Conservation (phyloP, 2,888 invertebrate genomes). For the Neocrepidodera transversa region DNA sequence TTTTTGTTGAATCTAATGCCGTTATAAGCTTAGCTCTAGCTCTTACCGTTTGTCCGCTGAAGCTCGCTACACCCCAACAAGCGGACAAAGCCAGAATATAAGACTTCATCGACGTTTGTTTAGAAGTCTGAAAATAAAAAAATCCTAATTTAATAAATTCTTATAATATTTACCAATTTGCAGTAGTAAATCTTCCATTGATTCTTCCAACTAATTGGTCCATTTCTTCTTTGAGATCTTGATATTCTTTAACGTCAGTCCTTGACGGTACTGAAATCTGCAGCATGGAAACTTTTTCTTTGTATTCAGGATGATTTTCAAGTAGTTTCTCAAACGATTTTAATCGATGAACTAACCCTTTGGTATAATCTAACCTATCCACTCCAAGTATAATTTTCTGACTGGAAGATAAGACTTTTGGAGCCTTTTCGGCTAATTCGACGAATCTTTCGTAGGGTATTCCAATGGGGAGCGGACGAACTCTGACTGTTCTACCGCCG, state of each 20-base stretch:
- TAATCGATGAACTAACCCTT: slow-evolving; percentile 84
- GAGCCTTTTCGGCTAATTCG: slow-evolving; percentile 75
- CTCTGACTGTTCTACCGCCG: slow-evolving; percentile 83
- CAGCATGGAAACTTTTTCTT: slow-evolving; percentile 80
- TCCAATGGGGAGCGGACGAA: slow-evolving; percentile 86
- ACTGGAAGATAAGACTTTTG: slow-evolving; percentile 70
- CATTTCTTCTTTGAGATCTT: slow-evolving; percentile 88
- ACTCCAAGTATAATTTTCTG: slow-evolving; percentile 87
- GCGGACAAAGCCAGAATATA: too few species aligned
- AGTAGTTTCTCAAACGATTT: slow-evolving; percentile 83
- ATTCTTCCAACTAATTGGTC: slow-evolving; percentile 88
- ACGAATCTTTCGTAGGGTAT: slow-evolving; percentile 89
- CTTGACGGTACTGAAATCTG: slow-evolving; percentile 90
- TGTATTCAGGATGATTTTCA: slow-evolving; percentile 85
- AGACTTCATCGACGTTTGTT: too few species aligned
- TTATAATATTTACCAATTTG: slow-evolving; percentile 72
- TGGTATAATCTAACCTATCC: slow-evolving; percentile 89
- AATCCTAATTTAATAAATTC: too few species aligned
- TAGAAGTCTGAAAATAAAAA: too few species aligned
- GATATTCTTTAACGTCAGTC: slow-evolving; percentile 89
- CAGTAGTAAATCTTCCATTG: slow-evolving; percentile 87
- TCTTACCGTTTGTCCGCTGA: too few species aligned
- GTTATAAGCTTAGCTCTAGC: too few species aligned
- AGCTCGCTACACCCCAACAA: too few species aligned
- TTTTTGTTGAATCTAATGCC: too few species aligned